Evolutionary conservation across 2,113 vertebrate genomes (phyloP), one percentile per base, ranked within the genome.

Genomic region (Mormyrus iriodes): DNA sequence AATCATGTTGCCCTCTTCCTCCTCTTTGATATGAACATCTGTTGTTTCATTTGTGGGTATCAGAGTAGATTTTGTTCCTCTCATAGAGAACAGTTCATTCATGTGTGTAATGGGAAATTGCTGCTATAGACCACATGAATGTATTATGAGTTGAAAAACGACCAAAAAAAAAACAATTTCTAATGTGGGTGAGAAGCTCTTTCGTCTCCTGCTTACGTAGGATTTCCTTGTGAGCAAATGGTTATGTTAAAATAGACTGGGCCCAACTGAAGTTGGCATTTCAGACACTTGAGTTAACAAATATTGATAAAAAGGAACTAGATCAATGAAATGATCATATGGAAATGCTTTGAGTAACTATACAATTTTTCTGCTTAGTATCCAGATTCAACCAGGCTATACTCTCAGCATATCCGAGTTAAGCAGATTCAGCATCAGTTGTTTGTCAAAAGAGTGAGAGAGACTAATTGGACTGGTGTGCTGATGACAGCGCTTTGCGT

Each of bases 31-130:
- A 52, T n/a, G 88, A 86, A 93, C 91, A 91, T 90, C 89, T 93
- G 93, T 88, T 92, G 90, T 87, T 92, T 90, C 89, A 89, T 90
- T 89, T 90, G 91, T 88, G 88, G 92, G 88, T 91, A 89, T 92
- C 89, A 87, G 91, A 89, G 86, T 87, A 79, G 89, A 83, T 82
- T 87, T 76, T 44, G 61, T 58, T 35, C 31, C 88, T 82, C 79
- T 90, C 65, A 27, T 53, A 89, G 91, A 85, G 52, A 49, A 2
- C 61, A 90, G 90, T 53, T 87, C 39, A 87, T 58, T 65, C 86
- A 87, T 87, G 53, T 87, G 52, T 65, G 24, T 46, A 65, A 44
- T 83, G 53, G 91, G 87, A 69, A 88, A 90, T 89, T 90, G 52
- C 58, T 89, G 52, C 90, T 86, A 89, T 88, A 13, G 9, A 88